phyloP scores from a whole-genome alignment of 2,113 vertebrate genomes.

The Plecturocebus donacophilus region DNA sequence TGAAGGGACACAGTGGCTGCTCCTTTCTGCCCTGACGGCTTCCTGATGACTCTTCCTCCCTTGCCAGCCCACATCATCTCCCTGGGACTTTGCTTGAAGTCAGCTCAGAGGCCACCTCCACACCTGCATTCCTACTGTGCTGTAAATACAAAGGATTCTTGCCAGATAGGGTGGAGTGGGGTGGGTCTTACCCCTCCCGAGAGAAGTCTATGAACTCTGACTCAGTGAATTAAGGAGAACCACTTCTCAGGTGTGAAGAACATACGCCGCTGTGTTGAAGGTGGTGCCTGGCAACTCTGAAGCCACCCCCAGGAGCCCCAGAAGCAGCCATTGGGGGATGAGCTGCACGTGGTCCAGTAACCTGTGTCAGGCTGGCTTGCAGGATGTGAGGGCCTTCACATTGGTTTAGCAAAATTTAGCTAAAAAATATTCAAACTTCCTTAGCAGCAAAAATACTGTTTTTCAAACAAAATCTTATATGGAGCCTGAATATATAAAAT shows the following conservation, averaged over 20 bases:
- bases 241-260: neutral
- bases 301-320: neutral
- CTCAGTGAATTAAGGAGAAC: neutral
- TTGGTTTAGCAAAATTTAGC: neutral
- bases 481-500: neutral
- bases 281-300: rapidly evolving
- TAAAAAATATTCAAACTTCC: neutral
- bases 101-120: neutral
- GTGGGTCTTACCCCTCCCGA: neutral
- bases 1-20: neutral
- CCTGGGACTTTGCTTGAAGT: neutral
- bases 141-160: neutral
- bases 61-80: neutral
- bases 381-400: neutral
- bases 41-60: neutral
- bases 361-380: neutral
- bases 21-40: neutral
- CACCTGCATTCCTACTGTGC: neutral
- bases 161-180: neutral
- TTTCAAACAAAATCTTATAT: neutral
- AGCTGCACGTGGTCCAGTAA: neutral
- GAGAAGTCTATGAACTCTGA: neutral
- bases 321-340: too few species aligned
- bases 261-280: neutral
- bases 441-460: neutral